Evolutionary conservation across 2,888 invertebrate genomes (phyloP), one percentile per base, ranked within the genome.

Genomic region (Diarsia brunnea): DNA sequence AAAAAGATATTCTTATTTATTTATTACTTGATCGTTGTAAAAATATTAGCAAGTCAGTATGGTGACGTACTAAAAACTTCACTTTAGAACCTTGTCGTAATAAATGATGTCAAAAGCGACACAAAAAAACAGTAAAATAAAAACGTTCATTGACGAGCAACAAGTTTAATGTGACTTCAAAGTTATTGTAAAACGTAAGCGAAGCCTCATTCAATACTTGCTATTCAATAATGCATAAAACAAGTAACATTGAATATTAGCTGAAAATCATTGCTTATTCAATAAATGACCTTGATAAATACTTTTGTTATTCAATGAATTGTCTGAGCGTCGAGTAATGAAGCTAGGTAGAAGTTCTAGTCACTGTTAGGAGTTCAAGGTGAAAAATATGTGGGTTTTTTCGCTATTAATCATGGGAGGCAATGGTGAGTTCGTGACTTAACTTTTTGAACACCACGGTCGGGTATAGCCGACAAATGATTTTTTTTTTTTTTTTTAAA

Each of bases 251-350:
- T 67, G 49, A 31, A 45, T 75, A 53, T 74, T 67, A 60, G 14
- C 61, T 55, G 38, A 63, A 75, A 75, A 75, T 71, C 58, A 79
- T 76, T 79, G 61, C 61, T 65, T 82, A 84, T 84, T 79, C 69
- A 75, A 69, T 69, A 27, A 24, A 21, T 61, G 47, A 24, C 76
- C 65, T 75, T 79, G 55, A 58, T 65, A 43, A 51, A 79, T 51
- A 45, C 27, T 84, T 82, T 74, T 79, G 51, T 71, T 84, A 84
- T 81, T 81, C 71, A 75, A 60, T 61, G 63, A 84, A 74, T 66
- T 55, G 24, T 10, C 72, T 61, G n/a, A 16, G 63, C 43, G 45
- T 10, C 4, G 24, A 68, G 7, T 70, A 70, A 77, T 70, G 78
- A 60, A 47, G 58, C 12, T 67, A 61, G 27, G 31, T 65, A 43